These are phyloP conservation scores for Myanophis thanlyinensis DNA, from an alignment of 2,113 vertebrate genomes.

Conservation along the genomic window DNA sequence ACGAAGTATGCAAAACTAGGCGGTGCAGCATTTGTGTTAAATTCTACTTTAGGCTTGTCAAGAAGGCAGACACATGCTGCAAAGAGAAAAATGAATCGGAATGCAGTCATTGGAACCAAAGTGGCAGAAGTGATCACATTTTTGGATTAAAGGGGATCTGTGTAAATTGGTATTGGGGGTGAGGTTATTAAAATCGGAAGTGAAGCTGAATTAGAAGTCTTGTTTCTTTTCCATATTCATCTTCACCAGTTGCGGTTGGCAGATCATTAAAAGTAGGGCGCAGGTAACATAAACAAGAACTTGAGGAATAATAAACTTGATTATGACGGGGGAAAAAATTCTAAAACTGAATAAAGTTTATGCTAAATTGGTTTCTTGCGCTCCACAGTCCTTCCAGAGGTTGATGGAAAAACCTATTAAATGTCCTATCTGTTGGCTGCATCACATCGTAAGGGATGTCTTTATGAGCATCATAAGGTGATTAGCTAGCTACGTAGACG, in stretches of 20 bases:
- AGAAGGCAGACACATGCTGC: not conserved
- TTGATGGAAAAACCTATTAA: not conserved
- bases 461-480: not conserved
- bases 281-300: not conserved
- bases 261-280: not conserved
- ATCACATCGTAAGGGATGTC: not conserved
- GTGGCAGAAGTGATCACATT: slow-evolving; percentile 15
- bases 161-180: not conserved
- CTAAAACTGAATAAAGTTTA: not conserved
- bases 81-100: slow-evolving; percentile 20
- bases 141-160: not conserved
- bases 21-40: not conserved
- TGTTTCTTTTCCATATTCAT: not conserved
- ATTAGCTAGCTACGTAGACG: not conserved
- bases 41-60: slow-evolving; percentile 16
- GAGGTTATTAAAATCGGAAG: not conserved
- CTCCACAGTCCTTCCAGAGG: not conserved
- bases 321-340: not conserved
- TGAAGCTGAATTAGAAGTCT: not conserved
- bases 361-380: not conserved
- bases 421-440: not conserved
- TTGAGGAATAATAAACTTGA: not conserved
- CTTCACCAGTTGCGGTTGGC: not conserved
- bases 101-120: slow-evolving; percentile 19
- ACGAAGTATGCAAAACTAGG: not conserved